These are phyloP conservation scores for Castor canadensis DNA, from an alignment of 2,113 vertebrate species.

Conservation along the genomic window DNA sequence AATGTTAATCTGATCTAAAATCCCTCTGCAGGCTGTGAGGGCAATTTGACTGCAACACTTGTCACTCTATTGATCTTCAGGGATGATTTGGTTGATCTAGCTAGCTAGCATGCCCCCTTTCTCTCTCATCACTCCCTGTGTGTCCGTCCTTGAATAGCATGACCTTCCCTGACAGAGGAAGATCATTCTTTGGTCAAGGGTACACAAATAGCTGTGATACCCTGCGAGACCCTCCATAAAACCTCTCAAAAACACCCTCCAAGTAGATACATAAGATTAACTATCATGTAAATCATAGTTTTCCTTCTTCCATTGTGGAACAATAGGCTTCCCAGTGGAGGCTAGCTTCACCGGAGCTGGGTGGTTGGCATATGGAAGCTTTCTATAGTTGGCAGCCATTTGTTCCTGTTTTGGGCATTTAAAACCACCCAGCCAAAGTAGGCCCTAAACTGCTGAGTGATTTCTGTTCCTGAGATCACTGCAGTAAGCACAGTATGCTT, in stretches of 20 bases:
- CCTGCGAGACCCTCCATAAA: background rate
- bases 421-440: background rate
- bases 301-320: background rate
- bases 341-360: background rate
- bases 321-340: background rate
- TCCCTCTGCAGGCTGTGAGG: background rate
- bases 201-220: background rate
- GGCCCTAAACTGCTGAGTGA: background rate
- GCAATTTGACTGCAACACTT: background rate
- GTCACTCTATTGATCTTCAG: background rate
- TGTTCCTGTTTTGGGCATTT: background rate
- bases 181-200: background rate
- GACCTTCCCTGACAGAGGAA: background rate
- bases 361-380: background rate
- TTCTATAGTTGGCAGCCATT: background rate
- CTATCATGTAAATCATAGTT: background rate
- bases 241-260: background rate
- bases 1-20: background rate
- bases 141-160: background rate
- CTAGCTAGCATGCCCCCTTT: background rate
- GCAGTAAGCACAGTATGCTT: background rate
- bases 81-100: background rate
- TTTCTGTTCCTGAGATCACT: background rate
- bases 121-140: background rate
- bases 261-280: background rate